A percentile compares a stretch with the other conserved stretches of the same genome.
phyloP scores from a whole-genome alignment of 2,797 vertebrate species.

The Meda fulgida region DNA sequence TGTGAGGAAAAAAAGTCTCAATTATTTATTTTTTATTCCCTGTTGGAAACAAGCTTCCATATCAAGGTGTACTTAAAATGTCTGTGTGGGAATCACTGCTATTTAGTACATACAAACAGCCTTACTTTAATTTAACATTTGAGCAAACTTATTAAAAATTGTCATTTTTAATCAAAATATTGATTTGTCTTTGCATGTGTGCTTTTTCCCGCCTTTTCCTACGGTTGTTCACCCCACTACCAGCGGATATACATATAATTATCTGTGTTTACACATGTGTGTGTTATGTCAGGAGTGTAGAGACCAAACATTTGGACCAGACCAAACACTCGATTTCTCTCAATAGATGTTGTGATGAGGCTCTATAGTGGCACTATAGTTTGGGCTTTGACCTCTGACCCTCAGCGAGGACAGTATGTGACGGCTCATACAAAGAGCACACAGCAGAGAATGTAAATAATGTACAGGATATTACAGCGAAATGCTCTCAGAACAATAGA shows the following conservation, averaged over 20 bases:
- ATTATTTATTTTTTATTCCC: too few species aligned
- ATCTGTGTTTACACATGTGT: neutral
- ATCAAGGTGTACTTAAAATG: too few species aligned
- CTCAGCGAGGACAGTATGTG: neutral
- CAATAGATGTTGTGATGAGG: constrained; percentile 35
- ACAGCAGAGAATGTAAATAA: constrained; percentile 31
- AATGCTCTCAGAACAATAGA: constrained; percentile 29
- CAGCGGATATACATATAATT: neutral
- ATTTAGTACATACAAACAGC: neutral
- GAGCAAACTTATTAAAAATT: neutral
- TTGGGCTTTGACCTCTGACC: constrained; percentile 30
- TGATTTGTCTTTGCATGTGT: neutral
- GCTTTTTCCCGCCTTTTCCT: neutral
- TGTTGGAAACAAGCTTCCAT: too few species aligned
- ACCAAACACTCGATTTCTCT: constrained; percentile 31
- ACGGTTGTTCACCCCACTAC: neutral
- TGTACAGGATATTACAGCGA: constrained; percentile 40
- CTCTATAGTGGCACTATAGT: neutral
- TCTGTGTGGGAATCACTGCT: neutral
- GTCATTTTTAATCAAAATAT: neutral
- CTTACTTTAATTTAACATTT: neutral
- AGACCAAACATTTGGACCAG: constrained; percentile 35
- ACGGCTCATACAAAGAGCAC: constrained; percentile 14
- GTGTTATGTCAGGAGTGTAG: neutral
- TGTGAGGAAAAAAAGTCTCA: too few species aligned